phyloP scores from a whole-genome alignment of 1,140 invertebrate species.

The Papilio polyxenes region DNA sequence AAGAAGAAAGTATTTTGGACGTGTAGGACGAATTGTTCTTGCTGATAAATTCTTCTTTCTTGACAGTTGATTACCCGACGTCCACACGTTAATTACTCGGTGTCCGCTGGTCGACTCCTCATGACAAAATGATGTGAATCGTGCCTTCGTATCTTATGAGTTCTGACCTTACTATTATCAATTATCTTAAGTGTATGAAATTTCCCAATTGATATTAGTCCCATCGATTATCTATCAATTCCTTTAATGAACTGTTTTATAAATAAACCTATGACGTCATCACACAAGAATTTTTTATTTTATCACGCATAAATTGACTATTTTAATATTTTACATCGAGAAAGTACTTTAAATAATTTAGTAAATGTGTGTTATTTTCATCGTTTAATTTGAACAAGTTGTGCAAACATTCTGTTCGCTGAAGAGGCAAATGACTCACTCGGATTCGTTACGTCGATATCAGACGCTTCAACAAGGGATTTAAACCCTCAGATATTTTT shows the following conservation, averaged over 20 bases:
- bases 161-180: no score
- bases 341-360: background rate
- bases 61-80: no score
- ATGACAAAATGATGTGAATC: no score
- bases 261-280: background rate
- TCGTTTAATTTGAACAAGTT: background rate
- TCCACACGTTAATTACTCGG: no score
- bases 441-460: background rate
- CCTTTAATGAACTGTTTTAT: background rate
- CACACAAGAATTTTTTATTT: background rate
- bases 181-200: background rate
- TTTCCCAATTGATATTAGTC: background rate
- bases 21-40: no score
- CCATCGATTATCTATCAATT: no score
- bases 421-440: background rate
- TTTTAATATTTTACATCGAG: background rate
- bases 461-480: background rate
- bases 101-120: no score
- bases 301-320: no score
- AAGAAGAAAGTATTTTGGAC: no score
- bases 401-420: background rate
- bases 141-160: no score
- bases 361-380: background rate
- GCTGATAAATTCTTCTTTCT: no score
- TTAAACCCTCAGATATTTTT: background rate